phyloP scores from a whole-genome alignment of 2,797 vertebrate genomes.

The Podarcis siculus region DNA sequence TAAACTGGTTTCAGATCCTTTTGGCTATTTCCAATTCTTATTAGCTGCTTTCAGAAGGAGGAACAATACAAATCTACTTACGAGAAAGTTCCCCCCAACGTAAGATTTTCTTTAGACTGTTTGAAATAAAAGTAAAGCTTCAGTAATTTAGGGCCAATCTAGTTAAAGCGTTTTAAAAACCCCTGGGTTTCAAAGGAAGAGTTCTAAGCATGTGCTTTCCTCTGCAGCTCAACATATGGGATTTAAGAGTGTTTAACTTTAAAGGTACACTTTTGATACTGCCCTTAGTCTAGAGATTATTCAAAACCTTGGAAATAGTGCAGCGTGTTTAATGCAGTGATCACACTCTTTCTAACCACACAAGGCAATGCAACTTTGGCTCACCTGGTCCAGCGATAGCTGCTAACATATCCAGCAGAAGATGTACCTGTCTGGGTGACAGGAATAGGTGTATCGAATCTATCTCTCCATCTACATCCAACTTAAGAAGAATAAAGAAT shows the following conservation, averaged over 20 bases:
- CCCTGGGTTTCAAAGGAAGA: neutral
- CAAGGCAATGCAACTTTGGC: conserved; percentile 47
- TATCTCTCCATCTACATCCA: conserved; percentile 93
- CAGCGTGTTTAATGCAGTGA: neutral
- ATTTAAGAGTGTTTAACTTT: neutral
- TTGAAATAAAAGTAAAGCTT: neutral
- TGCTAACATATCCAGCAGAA: conserved; percentile 92
- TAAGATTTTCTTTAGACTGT: neutral
- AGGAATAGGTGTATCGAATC: conserved; percentile 91
- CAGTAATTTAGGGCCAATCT: neutral
- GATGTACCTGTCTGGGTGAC: conserved; percentile 94
- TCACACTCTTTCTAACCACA: neutral
- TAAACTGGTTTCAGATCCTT: neutral
- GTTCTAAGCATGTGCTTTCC: neutral
- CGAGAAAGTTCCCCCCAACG: neutral
- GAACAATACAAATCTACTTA: neutral
- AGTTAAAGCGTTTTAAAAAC: neutral
- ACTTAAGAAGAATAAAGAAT: conserved; percentile 75
- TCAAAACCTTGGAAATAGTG: neutral
- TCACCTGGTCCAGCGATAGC: conserved; percentile 91
- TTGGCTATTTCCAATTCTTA: too few relatives aligned
- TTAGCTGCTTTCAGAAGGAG: neutral
- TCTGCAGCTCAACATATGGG: neutral
- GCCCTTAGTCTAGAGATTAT: neutral
- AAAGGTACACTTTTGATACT: neutral